Evolutionary conservation across 2,113 vertebrate species (phyloP).

Genomic region (Lampris incognitus): DNA sequence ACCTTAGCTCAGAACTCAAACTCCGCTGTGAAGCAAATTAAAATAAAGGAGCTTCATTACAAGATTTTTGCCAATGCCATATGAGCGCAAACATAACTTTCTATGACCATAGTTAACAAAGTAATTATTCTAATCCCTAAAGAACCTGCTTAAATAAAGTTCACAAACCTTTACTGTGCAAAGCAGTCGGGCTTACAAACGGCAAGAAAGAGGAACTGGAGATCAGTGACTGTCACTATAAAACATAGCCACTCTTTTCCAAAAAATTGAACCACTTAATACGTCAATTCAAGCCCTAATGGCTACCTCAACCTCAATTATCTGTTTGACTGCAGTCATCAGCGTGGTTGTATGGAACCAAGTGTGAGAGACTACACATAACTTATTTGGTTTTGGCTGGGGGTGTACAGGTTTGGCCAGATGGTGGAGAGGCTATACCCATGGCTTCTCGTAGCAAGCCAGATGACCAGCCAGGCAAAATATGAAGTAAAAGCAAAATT

Average conservation of each 20-base stretch:
- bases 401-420: not conserved
- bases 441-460: slow-evolving; percentile 3
- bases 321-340: slow-evolving; percentile 17
- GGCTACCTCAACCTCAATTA: slow-evolving; percentile 23
- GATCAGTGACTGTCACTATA: not conserved
- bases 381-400: slow-evolving; percentile 34
- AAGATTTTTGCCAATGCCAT: not conserved
- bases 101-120: too few species aligned
- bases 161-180: not conserved
- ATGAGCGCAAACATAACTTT: too few species aligned
- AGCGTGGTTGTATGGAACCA: slow-evolving; percentile 13
- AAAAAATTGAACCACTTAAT: slow-evolving; percentile 15
- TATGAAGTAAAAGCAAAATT: slow-evolving; percentile 53
- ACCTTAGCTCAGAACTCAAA: slow-evolving; percentile 1
- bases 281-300: slow-evolving; percentile 8
- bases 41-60: not conserved
- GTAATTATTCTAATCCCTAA: not conserved
- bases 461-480: slow-evolving; percentile 59
- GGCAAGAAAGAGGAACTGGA: slow-evolving; percentile 33
- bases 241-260: slow-evolving; percentile 12
- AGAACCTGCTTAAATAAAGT: not conserved
- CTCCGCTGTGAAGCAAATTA: not conserved
- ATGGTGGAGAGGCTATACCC: slow-evolving; percentile 7
- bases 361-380: slow-evolving; percentile 36
- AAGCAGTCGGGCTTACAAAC: not conserved